Base-by-base conservation (phyloP, 2,888 invertebrate genomes). In the Eulithis prunata region DNA sequence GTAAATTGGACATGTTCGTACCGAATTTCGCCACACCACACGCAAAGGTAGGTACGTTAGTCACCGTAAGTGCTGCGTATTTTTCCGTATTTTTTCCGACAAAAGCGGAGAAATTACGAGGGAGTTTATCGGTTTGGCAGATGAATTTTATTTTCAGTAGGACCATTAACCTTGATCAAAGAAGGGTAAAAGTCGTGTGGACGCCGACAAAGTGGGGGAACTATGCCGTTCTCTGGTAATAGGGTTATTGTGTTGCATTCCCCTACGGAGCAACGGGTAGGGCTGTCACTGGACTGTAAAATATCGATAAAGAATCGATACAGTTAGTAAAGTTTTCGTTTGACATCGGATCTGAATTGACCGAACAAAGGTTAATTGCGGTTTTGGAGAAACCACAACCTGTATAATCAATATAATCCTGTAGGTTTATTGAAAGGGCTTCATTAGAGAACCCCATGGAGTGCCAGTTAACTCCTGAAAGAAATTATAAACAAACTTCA, bases 131-230 rank as follows among this genome's bases (percentile, higher is more conserved):
- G 75, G 72, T 69, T 72, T 74, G 70, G 69, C 73, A 69, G 75
- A 76, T 72, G 75, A 69, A 79, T 75, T 73, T 73, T 78, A 77
- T 83, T 79, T 80, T 80, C 72, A 63, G 68, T 70, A 69, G 72
- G 62, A 62, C 77, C 75, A 77, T 84, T 84, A 83, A 79, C 82
- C 79, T 83, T 85, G 80, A 82, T 83, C 78, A 76, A 76, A 78
- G 74, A 74, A 76, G 80, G 79, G 74, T 73, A 72, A 68, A 76
- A 77, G 73, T 75, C 71, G 72, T 70, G 69, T 51, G 61, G 62
- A 74, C 70, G 71, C 62, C 62, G 73, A 62, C 68, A 74, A 78
- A 77, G 70, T 73, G 69, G 69, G 64, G 64, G 64, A 74, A 75
- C 71, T 74, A 69, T 72, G 74, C 75, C 76, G 74, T 77, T 78